Conservation (phyloP, 2,797 vertebrate genomes). For the Macropodus opercularis region DNA sequence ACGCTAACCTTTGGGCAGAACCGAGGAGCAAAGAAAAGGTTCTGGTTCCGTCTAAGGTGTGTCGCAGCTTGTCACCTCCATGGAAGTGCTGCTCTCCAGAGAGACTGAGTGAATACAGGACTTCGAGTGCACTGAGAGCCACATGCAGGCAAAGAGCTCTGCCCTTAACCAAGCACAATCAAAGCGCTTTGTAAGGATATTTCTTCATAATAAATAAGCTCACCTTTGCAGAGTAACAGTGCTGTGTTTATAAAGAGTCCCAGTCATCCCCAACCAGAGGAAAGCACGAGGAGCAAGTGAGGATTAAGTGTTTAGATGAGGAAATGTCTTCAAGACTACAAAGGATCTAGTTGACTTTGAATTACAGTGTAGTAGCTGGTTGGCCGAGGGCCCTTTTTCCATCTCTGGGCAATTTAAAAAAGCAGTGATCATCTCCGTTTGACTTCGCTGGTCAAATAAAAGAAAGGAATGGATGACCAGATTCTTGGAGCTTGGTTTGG, state of each 20-base stretch:
- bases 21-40: neutral
- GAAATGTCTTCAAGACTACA: slow-evolving; percentile 30
- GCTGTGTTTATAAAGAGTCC: slow-evolving; percentile 8
- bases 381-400: slow-evolving; percentile 72
- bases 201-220: slow-evolving; percentile 13
- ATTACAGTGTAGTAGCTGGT: slow-evolving; percentile 19
- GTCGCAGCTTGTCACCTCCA: slow-evolving; percentile 31
- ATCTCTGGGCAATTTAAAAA: slow-evolving; percentile 65
- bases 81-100: slow-evolving; percentile 40
- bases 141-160: slow-evolving; percentile 45
- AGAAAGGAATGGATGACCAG: slow-evolving; percentile 55
- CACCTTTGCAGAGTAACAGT: neutral
- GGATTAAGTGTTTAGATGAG: slow-evolving; percentile 19
- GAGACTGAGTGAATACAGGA: slow-evolving; percentile 44
- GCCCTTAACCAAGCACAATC: slow-evolving; percentile 37
- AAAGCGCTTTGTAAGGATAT: slow-evolving; percentile 32
- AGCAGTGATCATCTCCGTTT: slow-evolving; percentile 39
- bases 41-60: slow-evolving; percentile 3
- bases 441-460: slow-evolving; percentile 63
- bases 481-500: slow-evolving; percentile 29
- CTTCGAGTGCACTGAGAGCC: slow-evolving; percentile 29
- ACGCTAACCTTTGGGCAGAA: neutral
- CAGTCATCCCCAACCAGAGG: neutral
- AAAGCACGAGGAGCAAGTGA: slow-evolving; percentile 8
- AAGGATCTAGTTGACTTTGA: slow-evolving; percentile 31